Conservation (phyloP, 2,888 invertebrate genomes). For the Erynnis tages region DNA sequence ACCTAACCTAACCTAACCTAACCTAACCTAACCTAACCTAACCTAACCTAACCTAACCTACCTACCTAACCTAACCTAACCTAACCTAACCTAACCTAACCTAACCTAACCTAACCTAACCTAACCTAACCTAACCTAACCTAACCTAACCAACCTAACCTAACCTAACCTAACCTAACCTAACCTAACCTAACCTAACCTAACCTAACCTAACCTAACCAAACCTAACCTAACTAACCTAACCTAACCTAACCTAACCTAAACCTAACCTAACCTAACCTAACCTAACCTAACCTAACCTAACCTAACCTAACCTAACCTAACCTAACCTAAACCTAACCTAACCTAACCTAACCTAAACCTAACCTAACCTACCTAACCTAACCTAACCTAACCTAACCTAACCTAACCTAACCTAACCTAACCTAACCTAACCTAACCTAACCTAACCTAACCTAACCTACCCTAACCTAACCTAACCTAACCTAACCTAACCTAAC, state of each 20-base stretch:
- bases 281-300: conserved; percentile 42
- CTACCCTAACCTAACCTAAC: conserved; percentile 33
- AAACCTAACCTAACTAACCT: conserved; percentile 36
- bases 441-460: conserved; percentile 37
- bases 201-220: conserved; percentile 41
- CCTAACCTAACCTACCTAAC: conserved; percentile 35
- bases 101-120: conserved; percentile 33
- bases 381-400: conserved; percentile 37
- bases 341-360: conserved; percentile 35
- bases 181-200: conserved; percentile 41
- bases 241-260: conserved; percentile 42
- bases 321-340: conserved; percentile 40
- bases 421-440: conserved; percentile 34
- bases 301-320: conserved; percentile 40
- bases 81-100: conserved; percentile 36
- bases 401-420: conserved; percentile 33
- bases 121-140: conserved; percentile 38
- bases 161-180: conserved; percentile 41
- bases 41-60: conserved; percentile 29
- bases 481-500: conserved; percentile 34
- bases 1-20: conserved; percentile 36
- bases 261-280: conserved; percentile 44
- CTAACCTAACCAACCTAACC: conserved; percentile 36
- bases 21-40: conserved; percentile 33
- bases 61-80: conserved; percentile 33